phyloP scores from a whole-genome alignment of 2,113 vertebrate species.

The Dicaeum eximium region DNA sequence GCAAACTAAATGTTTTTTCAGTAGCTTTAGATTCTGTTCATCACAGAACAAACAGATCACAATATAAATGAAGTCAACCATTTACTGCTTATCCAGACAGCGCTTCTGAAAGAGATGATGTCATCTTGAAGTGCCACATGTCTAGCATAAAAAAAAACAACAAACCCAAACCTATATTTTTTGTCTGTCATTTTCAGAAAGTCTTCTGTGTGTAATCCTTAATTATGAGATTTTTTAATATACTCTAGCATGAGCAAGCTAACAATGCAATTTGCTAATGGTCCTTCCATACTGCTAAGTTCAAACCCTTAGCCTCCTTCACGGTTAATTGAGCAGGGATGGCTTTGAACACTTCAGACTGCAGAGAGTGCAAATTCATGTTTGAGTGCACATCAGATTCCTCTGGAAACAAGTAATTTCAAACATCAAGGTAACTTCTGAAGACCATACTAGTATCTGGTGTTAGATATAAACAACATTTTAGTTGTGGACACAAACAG shows the following conservation, averaged over 20 bases:
- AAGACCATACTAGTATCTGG: background rate
- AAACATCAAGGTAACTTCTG: conserved; percentile 8
- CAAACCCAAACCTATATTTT: background rate
- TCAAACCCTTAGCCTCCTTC: background rate
- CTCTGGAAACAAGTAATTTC: conserved; percentile 35
- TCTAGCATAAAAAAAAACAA: background rate
- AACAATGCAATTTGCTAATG: background rate
- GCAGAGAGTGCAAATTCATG: background rate
- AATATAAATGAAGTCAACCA: background rate
- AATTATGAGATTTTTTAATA: background rate
- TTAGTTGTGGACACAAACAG: background rate
- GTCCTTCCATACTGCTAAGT: background rate
- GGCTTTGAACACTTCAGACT: background rate
- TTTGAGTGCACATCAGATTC: background rate
- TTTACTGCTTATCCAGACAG: background rate
- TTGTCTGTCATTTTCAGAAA: background rate
- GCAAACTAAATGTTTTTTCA: conserved; percentile 31
- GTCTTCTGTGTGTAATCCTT: background rate
- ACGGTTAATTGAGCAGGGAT: background rate
- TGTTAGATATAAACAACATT: background rate
- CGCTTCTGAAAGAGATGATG: background rate
- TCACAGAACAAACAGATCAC: background rate
- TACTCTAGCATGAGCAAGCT: background rate
- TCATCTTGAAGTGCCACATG: background rate
- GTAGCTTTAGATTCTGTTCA: background rate